Conservation (phyloP, 1,140 invertebrate genomes). For the Drosophila nigrodunni region DNA sequence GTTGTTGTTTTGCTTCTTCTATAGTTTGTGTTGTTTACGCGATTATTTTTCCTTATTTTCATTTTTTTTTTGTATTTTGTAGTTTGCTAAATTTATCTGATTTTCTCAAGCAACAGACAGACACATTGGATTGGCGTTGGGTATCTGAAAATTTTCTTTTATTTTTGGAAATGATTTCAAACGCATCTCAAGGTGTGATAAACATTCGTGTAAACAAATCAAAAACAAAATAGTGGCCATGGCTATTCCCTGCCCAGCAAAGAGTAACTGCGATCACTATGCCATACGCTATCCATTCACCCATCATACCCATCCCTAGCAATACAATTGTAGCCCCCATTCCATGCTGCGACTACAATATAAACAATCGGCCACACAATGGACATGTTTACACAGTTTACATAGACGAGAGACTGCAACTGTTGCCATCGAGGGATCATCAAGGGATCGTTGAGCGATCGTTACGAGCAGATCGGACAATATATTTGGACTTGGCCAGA, state of each 20-base stretch:
- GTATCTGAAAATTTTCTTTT: conserved; percentile 40
- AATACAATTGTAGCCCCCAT: background rate
- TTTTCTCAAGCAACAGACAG: conserved; percentile 18
- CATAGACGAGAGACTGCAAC: background rate
- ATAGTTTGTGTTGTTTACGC: conserved; percentile 64
- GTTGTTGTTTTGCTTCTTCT: conserved; percentile 29
- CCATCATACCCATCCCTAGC: conserved; percentile 1
- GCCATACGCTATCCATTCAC: background rate
- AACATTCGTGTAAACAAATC: conserved; percentile 79
- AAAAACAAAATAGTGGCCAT: conserved; percentile 36
- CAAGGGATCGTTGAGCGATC: background rate
- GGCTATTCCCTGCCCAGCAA: too few species aligned
- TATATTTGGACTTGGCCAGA: background rate
- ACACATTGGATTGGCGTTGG: conserved; percentile 9
- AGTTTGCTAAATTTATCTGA: conserved; percentile 70
- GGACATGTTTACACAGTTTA: conserved; percentile 1
- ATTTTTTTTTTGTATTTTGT: conserved; percentile 19
- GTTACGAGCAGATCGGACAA: background rate
- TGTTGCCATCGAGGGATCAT: background rate
- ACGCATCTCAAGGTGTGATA: conserved; percentile 80
- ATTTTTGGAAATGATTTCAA: conserved; percentile 83
- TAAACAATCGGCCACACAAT: conserved; percentile 14
- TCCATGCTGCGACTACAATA: background rate
- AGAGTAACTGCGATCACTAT: background rate
- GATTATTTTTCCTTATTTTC: conserved; percentile 65